phyloP scores from a whole-genome alignment of 2,888 invertebrate genomes.

The Cremastinae sp. region DNA sequence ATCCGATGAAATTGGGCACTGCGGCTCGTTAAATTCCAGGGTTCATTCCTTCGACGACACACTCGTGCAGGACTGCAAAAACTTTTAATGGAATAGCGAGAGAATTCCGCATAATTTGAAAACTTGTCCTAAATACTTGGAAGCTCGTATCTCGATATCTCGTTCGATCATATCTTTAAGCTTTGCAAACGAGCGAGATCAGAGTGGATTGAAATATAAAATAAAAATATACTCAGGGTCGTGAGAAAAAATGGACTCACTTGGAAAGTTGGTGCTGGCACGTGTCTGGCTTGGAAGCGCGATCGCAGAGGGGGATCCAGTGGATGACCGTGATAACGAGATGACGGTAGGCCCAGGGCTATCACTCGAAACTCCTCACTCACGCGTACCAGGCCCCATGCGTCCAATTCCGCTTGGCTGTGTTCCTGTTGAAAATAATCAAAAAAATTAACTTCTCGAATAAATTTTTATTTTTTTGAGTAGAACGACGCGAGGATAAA shows the following conservation, averaged over 20 bases:
- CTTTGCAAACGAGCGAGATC: too few species aligned
- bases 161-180: slow-evolving; percentile 22
- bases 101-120: slow-evolving; percentile 58
- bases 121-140: slow-evolving; percentile 43
- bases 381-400: slow-evolving; percentile 95
- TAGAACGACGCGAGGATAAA: too few species aligned
- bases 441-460: slow-evolving; percentile 19
- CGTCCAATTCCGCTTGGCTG: slow-evolving; percentile 88
- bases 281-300: slow-evolving; percentile 95
- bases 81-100: slow-evolving; percentile 61
- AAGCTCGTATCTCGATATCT: background rate
- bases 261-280: slow-evolving; percentile 86
- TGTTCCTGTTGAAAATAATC: slow-evolving; percentile 84
- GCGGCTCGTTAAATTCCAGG: slow-evolving; percentile 28
- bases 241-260: slow-evolving; percentile 78
- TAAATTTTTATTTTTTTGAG: too few species aligned
- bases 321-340: slow-evolving; percentile 94
- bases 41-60: slow-evolving; percentile 16
- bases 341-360: slow-evolving; percentile 94
- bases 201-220: too few species aligned
- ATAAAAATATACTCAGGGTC: background rate
- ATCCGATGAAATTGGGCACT: slow-evolving; percentile 56
- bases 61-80: slow-evolving; percentile 32
- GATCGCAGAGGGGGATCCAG: slow-evolving; percentile 97
- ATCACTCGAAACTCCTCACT: slow-evolving; percentile 96